Percentiles rank a stretch among this genome's conserved stretches.
These are phyloP conservation scores for Lamellibrachia satsuma DNA, from an alignment of 2,888 invertebrate genomes.

Conservation along the genomic window DNA sequence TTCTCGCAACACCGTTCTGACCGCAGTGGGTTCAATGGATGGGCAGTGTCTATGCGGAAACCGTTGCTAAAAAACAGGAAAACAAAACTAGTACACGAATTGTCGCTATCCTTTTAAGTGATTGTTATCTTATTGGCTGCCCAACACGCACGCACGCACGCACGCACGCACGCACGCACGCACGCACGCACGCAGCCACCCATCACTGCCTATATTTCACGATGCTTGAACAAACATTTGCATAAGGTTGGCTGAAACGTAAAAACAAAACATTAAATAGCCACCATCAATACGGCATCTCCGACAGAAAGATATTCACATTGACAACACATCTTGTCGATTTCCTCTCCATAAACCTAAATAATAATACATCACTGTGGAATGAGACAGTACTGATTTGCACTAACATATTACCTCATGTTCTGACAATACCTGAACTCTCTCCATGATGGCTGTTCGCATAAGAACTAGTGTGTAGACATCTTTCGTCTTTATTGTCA, in stretches of 20 bases:
- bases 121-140: too few relatives aligned
- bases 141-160: too few relatives aligned
- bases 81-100: neutral
- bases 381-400: neutral
- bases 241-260: neutral
- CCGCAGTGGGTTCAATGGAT: neutral
- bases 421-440: neutral
- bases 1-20: neutral
- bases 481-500: neutral
- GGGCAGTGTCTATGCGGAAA: neutral
- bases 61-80: neutral
- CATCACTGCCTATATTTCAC: neutral
- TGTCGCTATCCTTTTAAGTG: too few relatives aligned
- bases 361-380: neutral
- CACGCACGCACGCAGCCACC: too few relatives aligned
- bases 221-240: neutral
- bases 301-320: neutral
- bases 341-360: neutral
- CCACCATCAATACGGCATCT: neutral
- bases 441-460: neutral
- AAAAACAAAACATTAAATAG: neutral
- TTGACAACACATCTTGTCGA: neutral
- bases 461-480: neutral
- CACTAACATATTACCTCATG: neutral
- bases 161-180: too few relatives aligned